Conservation (phyloP, 53 echinoderm and acorn worm genomes). For the Glandiceps talaboti region DNA sequence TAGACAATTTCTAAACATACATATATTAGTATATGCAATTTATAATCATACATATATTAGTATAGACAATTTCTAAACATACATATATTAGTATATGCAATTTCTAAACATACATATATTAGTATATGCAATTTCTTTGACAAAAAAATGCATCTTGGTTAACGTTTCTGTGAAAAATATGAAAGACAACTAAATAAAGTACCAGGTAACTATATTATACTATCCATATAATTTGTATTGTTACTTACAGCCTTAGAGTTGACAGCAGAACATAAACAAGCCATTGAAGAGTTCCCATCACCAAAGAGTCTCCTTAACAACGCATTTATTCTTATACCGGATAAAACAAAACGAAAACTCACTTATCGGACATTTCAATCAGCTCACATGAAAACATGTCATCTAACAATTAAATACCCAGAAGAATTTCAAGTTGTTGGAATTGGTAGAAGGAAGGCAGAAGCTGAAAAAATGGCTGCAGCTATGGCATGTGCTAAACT, state of each 20-base stretch:
- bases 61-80: too few species aligned
- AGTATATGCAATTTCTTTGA: too few species aligned
- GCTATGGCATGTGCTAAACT: conserved; percentile 65
- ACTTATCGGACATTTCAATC: conserved; percentile 6
- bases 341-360: conserved; percentile 1
- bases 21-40: too few species aligned
- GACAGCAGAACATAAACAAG: background rate
- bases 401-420: conserved; percentile 48
- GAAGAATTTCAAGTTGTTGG: conserved; percentile 48
- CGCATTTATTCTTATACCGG: conserved; percentile 3
- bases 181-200: too few species aligned
- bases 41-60: too few species aligned
- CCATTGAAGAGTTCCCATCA: conserved; percentile 23
- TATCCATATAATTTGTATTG: too few species aligned
- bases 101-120: too few species aligned
- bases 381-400: conserved; percentile 12
- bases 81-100: too few species aligned
- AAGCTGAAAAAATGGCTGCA: conserved; percentile 67
- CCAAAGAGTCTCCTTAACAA: conserved; percentile 49
- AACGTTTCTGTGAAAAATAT: too few species aligned
- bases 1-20: too few species aligned
- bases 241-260: background rate
- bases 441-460: conserved; percentile 32
- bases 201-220: too few species aligned
- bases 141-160: too few species aligned